Evolutionary conservation across 2,797 vertebrate genomes (phyloP), one percentile per base, ranked within the genome.

Genomic region (Sebastes taczanowskii): DNA sequence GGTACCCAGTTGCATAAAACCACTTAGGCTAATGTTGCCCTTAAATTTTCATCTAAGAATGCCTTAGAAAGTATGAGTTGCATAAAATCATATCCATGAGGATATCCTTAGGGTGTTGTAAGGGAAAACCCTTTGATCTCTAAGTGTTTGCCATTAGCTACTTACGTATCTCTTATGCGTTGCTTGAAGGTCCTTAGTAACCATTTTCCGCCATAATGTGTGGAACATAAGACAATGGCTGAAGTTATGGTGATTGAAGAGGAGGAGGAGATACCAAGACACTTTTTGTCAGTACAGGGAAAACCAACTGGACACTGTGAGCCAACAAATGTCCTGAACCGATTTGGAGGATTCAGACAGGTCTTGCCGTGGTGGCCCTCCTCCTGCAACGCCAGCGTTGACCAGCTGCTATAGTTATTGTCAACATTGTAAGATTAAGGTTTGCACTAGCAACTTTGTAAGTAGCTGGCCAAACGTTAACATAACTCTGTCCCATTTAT

Each of bases 11-110:
- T 56, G 55, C 22, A 56, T 13, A 56, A 56, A 56, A 25, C 53
- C 22, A 11, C 0, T 25, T 23, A 23, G 11, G 53, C n/a, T 23
- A 23, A 25, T 0, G 23, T 23, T 56, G n/a, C 11, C 5, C 1
- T 56, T 56, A 56, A 0, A 56, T 0, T 23, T 56, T 7, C 23
- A 25, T 14, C 1, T 27, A 27, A 58, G 55, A 22, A 58, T 58
- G 55, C 55, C 55, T 58, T 56, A 2, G 23, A 27, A 29, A 58
- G 3, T 25, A 58, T 16, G 23, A 27, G 23, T 58, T 27, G 55
- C 11, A 58, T 58, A 14, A 58, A 58, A 58, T 56, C 16, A 49
- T 49, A 49, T 49, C 55, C 22, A 11, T 55, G 2, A 5, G 10
- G 10, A 56, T 10, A 22, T 23, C 53, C 53, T 56, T 13, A 4